These are phyloP conservation scores for Tipula lateralis DNA, from an alignment of 2,888 invertebrate species.

Conservation along the genomic window DNA sequence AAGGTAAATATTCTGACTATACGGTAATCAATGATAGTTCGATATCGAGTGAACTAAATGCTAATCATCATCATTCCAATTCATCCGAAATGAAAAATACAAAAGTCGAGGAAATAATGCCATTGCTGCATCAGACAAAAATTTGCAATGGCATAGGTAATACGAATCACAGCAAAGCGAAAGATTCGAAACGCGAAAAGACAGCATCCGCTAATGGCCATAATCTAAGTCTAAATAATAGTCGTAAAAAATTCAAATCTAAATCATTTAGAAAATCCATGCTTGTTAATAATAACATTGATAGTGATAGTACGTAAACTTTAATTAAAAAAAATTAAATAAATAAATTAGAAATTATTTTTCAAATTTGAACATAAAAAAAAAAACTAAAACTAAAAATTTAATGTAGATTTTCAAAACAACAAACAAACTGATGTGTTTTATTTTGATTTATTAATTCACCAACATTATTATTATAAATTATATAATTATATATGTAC, in stretches of 20 bases:
- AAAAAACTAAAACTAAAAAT: background rate
- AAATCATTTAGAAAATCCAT: conserved; percentile 25
- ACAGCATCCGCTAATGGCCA: background rate
- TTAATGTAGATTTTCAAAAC: background rate
- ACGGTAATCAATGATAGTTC: background rate
- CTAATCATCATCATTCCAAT: conserved; percentile 25
- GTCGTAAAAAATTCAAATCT: conserved; percentile 27
- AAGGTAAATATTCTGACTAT: conserved; percentile 35
- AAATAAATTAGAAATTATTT: background rate
- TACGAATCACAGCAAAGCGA: background rate
- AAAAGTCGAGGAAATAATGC: conserved; percentile 29
- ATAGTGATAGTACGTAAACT: conserved; percentile 26
- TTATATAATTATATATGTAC: background rate
- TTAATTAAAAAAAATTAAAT: background rate
- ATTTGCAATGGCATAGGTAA: background rate
- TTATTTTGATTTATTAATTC: background rate
- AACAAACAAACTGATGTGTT: background rate
- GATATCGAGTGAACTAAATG: background rate
- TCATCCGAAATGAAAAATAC: background rate
- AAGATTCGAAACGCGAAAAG: background rate
- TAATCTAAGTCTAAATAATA: background rate
- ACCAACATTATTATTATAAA: background rate
- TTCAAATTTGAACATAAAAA: background rate
- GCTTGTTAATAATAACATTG: background rate
- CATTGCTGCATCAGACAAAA: conserved; percentile 5